phyloP scores from a whole-genome alignment of 2,113 vertebrate species.

The Pantherophis guttatus region DNA sequence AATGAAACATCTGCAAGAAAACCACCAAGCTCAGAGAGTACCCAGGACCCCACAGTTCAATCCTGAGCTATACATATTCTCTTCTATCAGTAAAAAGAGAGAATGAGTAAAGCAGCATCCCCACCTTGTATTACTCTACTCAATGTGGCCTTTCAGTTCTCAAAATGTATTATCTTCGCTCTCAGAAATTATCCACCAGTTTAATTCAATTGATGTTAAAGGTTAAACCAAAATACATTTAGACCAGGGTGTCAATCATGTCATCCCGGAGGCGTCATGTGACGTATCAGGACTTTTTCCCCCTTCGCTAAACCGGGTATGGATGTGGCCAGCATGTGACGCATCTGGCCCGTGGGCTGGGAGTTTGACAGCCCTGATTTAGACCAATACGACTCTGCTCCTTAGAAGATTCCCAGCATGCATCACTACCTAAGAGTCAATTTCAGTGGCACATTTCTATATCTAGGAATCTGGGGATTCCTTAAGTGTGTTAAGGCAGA shows the following conservation, averaged over 20 bases:
- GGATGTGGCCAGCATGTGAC: no score
- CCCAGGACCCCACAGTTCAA: background rate
- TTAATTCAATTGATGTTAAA: constrained; percentile 9
- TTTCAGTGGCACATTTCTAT: background rate
- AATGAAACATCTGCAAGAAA: background rate
- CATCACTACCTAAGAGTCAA: background rate
- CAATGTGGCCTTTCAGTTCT: background rate
- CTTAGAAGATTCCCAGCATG: background rate
- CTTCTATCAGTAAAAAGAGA: background rate
- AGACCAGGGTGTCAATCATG: rapidly evolving
- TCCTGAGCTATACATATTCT: background rate
- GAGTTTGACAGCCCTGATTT: background rate
- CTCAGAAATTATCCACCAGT: constrained; percentile 2
- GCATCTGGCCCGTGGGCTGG: no score
- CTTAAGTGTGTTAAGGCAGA: background rate
- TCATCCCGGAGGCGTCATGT: no score
- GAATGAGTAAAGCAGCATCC: background rate
- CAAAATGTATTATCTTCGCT: background rate
- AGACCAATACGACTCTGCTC: background rate
- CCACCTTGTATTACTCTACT: background rate
- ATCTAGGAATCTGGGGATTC: background rate
- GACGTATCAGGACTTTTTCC: no score
- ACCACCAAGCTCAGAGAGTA: background rate
- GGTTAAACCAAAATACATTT: background rate
- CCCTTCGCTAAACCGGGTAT: no score